Percentiles rank a stretch among this genome's conserved stretches.
These are phyloP conservation scores for Macrobrachium rosenbergii DNA, from an alignment of 1,140 invertebrate species.

Conservation along the genomic window DNA sequence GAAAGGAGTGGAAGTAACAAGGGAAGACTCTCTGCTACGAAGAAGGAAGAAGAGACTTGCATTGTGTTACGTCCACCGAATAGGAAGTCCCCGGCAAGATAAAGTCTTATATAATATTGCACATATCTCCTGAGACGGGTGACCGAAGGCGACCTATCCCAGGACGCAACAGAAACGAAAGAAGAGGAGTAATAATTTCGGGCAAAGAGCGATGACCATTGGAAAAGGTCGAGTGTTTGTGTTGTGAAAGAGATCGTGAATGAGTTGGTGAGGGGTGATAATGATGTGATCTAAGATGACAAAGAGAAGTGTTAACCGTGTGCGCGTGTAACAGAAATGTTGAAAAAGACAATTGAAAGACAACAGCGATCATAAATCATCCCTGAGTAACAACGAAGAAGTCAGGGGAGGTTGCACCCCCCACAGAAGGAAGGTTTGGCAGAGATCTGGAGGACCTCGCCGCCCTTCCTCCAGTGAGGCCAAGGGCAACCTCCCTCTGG, in stretches of 20 bases:
- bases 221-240: neutral
- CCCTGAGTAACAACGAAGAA: constrained; percentile 51
- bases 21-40: too few species aligned
- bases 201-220: neutral
- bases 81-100: constrained; percentile 33
- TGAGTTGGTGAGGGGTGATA: neutral
- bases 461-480: neutral
- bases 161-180: neutral
- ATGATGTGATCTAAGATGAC: constrained; percentile 19
- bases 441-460: neutral
- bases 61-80: neutral
- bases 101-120: constrained; percentile 64
- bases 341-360: too few species aligned
- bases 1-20: too few species aligned
- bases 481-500: too few species aligned
- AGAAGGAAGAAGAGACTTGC: too few species aligned
- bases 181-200: neutral
- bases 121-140: constrained; percentile 60
- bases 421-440: neutral
- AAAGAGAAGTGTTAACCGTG: too few species aligned
- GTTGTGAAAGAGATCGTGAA: neutral
- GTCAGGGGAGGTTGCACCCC: neutral
- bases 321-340: too few species aligned
- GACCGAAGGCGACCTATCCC: constrained; percentile 35
- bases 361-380: constrained; percentile 25